These are phyloP conservation scores for Eupithecia inturbata DNA, from an alignment of 2,888 invertebrate species.

Conservation along the genomic window DNA sequence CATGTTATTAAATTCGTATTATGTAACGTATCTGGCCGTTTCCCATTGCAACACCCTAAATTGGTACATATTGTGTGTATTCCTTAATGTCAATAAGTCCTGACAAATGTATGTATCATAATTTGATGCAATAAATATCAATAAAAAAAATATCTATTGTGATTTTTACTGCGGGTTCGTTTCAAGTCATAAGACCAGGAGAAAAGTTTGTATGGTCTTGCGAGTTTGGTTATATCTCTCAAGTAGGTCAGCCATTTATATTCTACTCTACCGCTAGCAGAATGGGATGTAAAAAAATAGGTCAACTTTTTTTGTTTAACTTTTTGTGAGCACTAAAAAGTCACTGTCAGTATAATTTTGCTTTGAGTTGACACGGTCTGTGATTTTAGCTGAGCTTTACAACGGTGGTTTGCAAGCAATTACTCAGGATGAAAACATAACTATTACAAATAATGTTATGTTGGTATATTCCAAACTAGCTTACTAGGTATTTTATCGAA, in stretches of 20 bases:
- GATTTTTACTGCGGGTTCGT: background rate
- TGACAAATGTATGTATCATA: too few relatives aligned
- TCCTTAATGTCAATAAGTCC: too few relatives aligned
- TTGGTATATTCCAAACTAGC: slow-evolving; percentile 12
- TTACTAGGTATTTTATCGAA: slow-evolving; percentile 4
- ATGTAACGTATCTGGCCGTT: too few relatives aligned
- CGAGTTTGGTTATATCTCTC: background rate
- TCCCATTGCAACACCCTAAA: too few relatives aligned
- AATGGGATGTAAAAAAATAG: slow-evolving; percentile 22
- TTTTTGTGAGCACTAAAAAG: slow-evolving; percentile 14
- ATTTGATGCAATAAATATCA: too few relatives aligned
- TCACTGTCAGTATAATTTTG: slow-evolving; percentile 24
- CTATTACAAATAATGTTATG: slow-evolving; percentile 1
- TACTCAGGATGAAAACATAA: background rate
- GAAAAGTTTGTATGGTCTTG: background rate
- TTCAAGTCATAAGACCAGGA: background rate
- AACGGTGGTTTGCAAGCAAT: slow-evolving; percentile 5
- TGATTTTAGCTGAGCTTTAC: slow-evolving; percentile 10
- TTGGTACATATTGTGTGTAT: too few relatives aligned
- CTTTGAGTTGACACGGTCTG: slow-evolving; percentile 12
- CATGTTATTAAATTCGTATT: too few relatives aligned
- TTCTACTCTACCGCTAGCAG: slow-evolving; percentile 2
- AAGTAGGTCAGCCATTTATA: background rate
- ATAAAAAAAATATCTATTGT: too few relatives aligned
- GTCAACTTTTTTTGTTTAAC: slow-evolving; percentile 15